Conservation (phyloP, 2,888 invertebrate species). For the Rhagonycha lutea region DNA sequence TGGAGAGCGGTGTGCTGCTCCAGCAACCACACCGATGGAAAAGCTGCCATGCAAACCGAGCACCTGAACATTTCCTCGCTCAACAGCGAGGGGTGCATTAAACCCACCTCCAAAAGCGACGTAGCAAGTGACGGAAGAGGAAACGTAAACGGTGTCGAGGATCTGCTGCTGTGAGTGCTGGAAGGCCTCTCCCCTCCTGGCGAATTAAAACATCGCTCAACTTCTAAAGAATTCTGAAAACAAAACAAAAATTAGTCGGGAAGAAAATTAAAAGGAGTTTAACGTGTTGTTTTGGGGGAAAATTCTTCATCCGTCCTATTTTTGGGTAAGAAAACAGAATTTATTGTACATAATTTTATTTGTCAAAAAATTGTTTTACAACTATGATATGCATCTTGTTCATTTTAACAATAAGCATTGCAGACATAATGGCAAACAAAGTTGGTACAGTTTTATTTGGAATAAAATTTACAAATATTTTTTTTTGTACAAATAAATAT, state of each 20-base stretch:
- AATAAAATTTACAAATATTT: constrained; percentile 1
- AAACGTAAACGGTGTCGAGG: constrained; percentile 63
- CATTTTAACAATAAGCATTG: constrained; percentile 69
- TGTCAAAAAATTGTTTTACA: constrained; percentile 68
- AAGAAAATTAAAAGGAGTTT: not conserved
- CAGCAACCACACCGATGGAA: constrained; percentile 85
- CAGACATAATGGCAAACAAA: constrained; percentile 53
- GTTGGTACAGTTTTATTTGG: constrained; percentile 8
- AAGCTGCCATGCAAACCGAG: constrained; percentile 82
- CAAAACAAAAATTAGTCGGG: constrained; percentile 2
- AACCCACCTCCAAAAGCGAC: constrained; percentile 59
- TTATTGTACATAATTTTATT: constrained; percentile 21
- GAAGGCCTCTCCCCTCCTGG: constrained; percentile 51
- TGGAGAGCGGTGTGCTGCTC: constrained; percentile 86
- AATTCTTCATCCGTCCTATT: too few species aligned
- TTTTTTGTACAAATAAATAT: not conserved
- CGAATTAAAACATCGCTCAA: constrained; percentile 55
- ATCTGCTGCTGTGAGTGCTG: constrained; percentile 55
- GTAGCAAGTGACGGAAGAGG: constrained; percentile 60
- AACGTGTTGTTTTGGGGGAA: not conserved
- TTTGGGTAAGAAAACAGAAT: not conserved
- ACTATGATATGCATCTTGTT: constrained; percentile 91
- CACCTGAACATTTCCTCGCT: constrained; percentile 60
- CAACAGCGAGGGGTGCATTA: constrained; percentile 57
- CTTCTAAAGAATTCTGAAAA: constrained; percentile 51